phyloP scores from a whole-genome alignment of 2,888 invertebrate species.

The Conus canariensis region DNA sequence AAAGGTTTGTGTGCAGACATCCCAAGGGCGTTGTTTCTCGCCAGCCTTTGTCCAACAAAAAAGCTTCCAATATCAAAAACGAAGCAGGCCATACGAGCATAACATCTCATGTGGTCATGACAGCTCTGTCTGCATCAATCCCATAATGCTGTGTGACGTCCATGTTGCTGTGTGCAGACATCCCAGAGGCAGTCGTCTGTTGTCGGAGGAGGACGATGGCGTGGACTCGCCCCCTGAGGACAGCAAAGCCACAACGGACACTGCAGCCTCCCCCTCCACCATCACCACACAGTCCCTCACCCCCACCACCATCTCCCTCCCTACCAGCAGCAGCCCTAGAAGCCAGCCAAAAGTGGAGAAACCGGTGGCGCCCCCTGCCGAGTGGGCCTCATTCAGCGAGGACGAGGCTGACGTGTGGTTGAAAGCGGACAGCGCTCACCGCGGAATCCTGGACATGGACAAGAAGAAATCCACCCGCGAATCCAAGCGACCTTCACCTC shows the following conservation, averaged over 20 bases:
- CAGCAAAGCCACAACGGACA: not conserved
- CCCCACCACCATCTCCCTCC: not conserved
- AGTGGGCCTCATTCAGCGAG: not conserved
- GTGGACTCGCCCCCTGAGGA: not conserved
- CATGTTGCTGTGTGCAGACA: not conserved
- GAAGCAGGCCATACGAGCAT: no score
- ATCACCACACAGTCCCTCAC: not conserved
- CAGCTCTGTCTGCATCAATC: no score
- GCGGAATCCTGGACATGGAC: slow-evolving; percentile 12
- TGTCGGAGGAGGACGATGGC: slow-evolving; percentile 5
- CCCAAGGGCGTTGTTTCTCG: no score
- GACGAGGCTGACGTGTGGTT: not conserved
- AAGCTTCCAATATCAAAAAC: no score
- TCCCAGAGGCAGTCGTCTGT: not conserved
- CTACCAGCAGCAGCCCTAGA: not conserved
- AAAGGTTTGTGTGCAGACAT: no score
- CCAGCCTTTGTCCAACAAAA: no score
- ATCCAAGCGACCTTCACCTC: slow-evolving; percentile 11
- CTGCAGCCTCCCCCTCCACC: not conserved
- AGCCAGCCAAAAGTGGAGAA: not conserved
- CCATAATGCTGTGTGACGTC: no score
- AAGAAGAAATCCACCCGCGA: slow-evolving; percentile 13
- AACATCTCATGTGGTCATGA: no score
- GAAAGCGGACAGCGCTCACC: slow-evolving; percentile 4
- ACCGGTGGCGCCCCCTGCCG: not conserved